Evolutionary conservation across 2,113 vertebrate species (phyloP).

Genomic region (Tupaia chinensis): DNA sequence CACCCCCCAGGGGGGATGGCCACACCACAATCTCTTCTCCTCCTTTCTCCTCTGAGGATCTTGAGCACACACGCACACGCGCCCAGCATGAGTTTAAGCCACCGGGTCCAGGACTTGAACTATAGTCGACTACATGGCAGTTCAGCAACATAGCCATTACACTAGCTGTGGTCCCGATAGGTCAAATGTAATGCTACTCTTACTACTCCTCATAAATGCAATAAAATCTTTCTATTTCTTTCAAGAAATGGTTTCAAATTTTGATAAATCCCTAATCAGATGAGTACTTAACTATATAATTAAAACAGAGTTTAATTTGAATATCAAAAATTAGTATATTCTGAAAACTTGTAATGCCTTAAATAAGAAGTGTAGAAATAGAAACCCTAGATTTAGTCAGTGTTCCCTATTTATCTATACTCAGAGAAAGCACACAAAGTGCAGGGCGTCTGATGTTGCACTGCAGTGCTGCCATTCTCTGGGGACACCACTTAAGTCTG

Average conservation of each 20-base stretch:
- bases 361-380: conserved; percentile 9
- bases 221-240: conserved; percentile 48
- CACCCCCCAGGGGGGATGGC: too few species aligned
- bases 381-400: background rate
- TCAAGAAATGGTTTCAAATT: background rate
- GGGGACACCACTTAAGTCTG: background rate
- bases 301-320: background rate
- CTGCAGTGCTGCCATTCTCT: accelerated
- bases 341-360: background rate
- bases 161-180: background rate
- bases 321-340: background rate
- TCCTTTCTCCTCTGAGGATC: too few species aligned
- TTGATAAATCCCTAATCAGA: background rate
- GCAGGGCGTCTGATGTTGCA: too few species aligned
- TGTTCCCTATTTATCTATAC: background rate
- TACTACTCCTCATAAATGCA: background rate
- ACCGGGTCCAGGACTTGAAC: too few species aligned
- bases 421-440: background rate
- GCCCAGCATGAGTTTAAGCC: too few species aligned
- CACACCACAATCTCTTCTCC: too few species aligned
- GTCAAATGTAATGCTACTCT: background rate
- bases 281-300: background rate
- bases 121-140: too few species aligned
- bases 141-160: too few species aligned
- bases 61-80: too few species aligned